Evolutionary conservation across 2,888 invertebrate species (phyloP).

Genomic region (Xestobium rufovillosum): DNA sequence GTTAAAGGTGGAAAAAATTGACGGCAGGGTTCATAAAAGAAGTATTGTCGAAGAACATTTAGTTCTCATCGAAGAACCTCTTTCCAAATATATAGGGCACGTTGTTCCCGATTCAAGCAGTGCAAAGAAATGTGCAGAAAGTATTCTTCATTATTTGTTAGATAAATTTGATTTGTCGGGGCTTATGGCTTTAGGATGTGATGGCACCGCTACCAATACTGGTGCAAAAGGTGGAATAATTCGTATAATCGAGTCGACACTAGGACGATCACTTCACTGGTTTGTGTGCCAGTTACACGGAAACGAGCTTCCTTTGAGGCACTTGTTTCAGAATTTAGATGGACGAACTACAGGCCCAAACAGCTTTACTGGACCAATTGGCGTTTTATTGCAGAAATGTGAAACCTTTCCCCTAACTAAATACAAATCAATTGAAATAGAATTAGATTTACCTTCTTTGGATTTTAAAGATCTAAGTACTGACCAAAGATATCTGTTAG

Average conservation of each 20-base stretch:
- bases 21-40: slow-evolving; percentile 7
- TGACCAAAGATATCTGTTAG: slow-evolving; percentile 12
- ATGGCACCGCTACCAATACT: slow-evolving; percentile 24
- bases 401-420: no score
- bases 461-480: slow-evolving; percentile 9
- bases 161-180: slow-evolving; percentile 6
- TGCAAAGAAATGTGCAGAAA: slow-evolving; percentile 7
- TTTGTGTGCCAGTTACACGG: slow-evolving; percentile 23
- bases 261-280: slow-evolving; percentile 25
- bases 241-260: slow-evolving; percentile 18
- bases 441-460: slow-evolving; percentile 4
- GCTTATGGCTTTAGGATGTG: slow-evolving; percentile 20
- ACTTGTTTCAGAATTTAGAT: slow-evolving; percentile 25
- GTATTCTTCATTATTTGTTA: slow-evolving; percentile 10
- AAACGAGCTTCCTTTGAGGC: slow-evolving; percentile 26
- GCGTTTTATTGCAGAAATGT: slow-evolving; percentile 21
- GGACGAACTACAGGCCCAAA: slow-evolving; percentile 26
- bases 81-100: slow-evolving; percentile 18
- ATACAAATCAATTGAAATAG: no score
- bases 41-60: slow-evolving; percentile 23
- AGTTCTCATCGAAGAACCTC: slow-evolving; percentile 18
- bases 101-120: slow-evolving; percentile 10
- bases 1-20: slow-evolving; percentile 10
- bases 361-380: slow-evolving; percentile 25
- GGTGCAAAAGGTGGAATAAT: slow-evolving; percentile 24